Percentiles rank a stretch among this genome's conserved stretches.
phyloP scores from a whole-genome alignment of 2,888 invertebrate species.

The Vesta saturnalis region DNA sequence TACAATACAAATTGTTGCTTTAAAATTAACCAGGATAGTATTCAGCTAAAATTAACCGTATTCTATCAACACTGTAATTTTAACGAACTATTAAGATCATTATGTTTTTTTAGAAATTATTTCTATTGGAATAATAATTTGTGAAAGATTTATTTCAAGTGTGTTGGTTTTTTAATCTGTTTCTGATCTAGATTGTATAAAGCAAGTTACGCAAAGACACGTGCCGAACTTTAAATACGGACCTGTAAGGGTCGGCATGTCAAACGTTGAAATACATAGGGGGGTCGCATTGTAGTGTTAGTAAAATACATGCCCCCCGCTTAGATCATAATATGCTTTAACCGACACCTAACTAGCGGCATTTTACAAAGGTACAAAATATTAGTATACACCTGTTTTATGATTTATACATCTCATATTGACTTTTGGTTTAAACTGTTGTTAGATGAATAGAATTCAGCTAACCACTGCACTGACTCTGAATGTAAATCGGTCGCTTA shows the following conservation, averaged over 20 bases:
- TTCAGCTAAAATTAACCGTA: slow-evolving; percentile 16
- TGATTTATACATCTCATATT: slow-evolving; percentile 48
- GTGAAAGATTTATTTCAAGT: too few species aligned
- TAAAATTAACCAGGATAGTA: slow-evolving; percentile 45
- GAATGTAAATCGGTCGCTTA: slow-evolving; percentile 24
- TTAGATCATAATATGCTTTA: slow-evolving; percentile 60
- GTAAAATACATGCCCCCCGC: slow-evolving; percentile 61
- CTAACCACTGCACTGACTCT: slow-evolving; percentile 24
- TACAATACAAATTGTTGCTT: slow-evolving; percentile 49
- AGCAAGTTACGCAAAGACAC: slow-evolving; percentile 22
- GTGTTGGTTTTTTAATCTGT: neutral
- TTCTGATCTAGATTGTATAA: slow-evolving; percentile 3
- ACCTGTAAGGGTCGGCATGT: slow-evolving; percentile 58
- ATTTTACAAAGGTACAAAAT: slow-evolving; percentile 58
- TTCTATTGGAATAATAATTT: too few species aligned
- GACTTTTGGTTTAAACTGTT: slow-evolving; percentile 49
- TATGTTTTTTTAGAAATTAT: too few species aligned
- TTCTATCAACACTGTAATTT: neutral
- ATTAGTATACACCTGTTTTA: slow-evolving; percentile 54
- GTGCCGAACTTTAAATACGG: slow-evolving; percentile 46
- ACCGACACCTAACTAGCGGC: slow-evolving; percentile 60
- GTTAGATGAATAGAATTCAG: slow-evolving; percentile 44
- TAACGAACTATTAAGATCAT: neutral
- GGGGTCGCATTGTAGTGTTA: slow-evolving; percentile 59
- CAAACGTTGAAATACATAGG: slow-evolving; percentile 57